Percentiles rank a stretch among this genome's conserved stretches.
Evolutionary conservation across 2,888 invertebrate species (phyloP).

Genomic region (Cephus spinipes): DNA sequence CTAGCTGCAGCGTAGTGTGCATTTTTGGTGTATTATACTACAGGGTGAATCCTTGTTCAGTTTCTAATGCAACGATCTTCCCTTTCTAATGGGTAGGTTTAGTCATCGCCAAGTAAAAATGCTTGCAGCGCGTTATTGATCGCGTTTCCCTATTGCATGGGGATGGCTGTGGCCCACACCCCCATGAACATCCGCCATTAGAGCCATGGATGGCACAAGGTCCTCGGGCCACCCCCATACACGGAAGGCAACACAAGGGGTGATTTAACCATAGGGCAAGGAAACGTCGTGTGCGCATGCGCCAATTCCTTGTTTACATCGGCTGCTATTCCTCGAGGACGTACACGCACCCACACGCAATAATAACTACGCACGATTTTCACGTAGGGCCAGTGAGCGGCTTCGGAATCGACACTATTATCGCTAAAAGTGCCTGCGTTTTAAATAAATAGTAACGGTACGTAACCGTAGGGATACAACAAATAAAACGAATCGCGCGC

Average conservation of each 20-base stretch:
- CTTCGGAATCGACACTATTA: background rate
- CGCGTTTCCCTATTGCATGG: conserved; percentile 53
- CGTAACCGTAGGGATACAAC: background rate
- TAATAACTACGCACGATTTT: background rate
- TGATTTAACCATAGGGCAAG: conserved; percentile 8
- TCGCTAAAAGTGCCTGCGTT: background rate
- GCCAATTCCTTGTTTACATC: conserved; percentile 43
- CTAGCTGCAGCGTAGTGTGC: background rate
- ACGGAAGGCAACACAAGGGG: conserved; percentile 4
- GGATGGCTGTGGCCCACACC: conserved; percentile 43
- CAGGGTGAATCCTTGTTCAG: background rate
- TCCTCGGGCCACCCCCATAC: conserved; percentile 12
- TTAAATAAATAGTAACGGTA: background rate
- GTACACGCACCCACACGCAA: conserved; percentile 21
- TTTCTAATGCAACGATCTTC: background rate
- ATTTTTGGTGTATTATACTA: background rate
- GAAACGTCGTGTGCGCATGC: conserved; percentile 37
- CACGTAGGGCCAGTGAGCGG: conserved; percentile 1
- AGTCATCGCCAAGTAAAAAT: background rate
- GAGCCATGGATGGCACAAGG: conserved; percentile 34
- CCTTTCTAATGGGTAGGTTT: background rate
- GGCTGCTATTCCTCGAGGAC: conserved; percentile 4
- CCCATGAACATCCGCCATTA: conserved; percentile 48
- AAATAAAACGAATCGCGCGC: background rate
- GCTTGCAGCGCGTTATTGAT: conserved; percentile 49